These are phyloP conservation scores for Zonitis immaculata DNA, from an alignment of 2,888 invertebrate genomes.

Conservation along the genomic window DNA sequence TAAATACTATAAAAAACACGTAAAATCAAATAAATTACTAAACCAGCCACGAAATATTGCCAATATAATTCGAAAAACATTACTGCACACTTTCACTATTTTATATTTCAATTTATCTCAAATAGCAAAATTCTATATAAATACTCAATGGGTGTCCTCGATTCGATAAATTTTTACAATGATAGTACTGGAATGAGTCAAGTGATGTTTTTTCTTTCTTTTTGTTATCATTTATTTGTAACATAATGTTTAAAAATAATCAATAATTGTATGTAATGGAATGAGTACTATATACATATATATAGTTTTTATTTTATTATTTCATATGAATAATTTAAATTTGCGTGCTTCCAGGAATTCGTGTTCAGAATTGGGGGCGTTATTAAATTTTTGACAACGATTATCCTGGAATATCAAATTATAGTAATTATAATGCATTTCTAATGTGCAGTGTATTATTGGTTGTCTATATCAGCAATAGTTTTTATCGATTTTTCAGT, in stretches of 20 bases:
- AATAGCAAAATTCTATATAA: neutral
- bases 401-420: neutral
- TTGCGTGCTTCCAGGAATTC: neutral
- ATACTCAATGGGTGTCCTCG: too few relatives aligned
- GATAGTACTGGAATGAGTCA: neutral
- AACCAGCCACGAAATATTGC: slow-evolving; percentile 36
- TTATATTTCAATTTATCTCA: slow-evolving; percentile 4
- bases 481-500: too few relatives aligned
- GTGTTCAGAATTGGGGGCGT: neutral
- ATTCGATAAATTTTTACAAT: neutral
- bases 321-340: neutral
- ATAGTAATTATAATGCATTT: neutral
- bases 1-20: slow-evolving; percentile 21
- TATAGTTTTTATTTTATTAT: neutral
- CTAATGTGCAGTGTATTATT: neutral
- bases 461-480: neutral
- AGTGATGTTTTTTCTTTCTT: neutral
- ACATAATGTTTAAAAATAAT: neutral
- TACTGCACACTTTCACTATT: neutral
- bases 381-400: neutral
- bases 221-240: neutral
- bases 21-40: slow-evolving; percentile 26
- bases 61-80: slow-evolving; percentile 39
- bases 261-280: neutral
- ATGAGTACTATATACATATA: too few relatives aligned